These are phyloP conservation scores for Emydocephalus ijimae DNA, from an alignment of 2,113 vertebrate species.

Conservation along the genomic window DNA sequence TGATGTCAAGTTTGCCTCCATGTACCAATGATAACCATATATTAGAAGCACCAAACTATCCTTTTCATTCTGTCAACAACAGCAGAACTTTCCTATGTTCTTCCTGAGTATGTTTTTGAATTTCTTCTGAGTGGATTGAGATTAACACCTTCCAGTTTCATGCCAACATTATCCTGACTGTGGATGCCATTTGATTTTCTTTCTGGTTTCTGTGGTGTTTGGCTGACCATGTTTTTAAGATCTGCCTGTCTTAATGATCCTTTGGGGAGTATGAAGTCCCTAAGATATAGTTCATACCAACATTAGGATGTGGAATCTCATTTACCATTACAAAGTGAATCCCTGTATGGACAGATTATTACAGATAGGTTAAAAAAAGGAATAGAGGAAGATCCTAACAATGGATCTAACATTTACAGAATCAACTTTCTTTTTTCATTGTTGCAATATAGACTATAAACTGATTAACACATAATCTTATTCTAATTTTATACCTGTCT, in stretches of 20 bases:
- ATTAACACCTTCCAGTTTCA: background rate
- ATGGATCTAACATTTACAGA: background rate
- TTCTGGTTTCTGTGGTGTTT: background rate
- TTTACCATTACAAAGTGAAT: background rate
- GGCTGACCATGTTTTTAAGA: background rate
- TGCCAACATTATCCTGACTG: background rate
- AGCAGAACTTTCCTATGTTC: background rate
- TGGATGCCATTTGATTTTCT: background rate
- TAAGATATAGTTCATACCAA: background rate
- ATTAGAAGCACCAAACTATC: background rate
- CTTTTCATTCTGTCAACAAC: background rate
- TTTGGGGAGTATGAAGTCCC: background rate
- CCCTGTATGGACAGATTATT: background rate
- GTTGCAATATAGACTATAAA: background rate
- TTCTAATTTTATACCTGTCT: background rate
- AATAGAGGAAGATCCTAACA: background rate
- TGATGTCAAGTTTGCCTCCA: background rate
- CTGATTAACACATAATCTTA: background rate
- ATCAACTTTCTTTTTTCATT: background rate
- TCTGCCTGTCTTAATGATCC: background rate
- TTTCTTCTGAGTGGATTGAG: background rate
- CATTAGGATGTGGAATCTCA: background rate
- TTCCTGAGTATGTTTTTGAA: background rate
- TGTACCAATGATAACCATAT: background rate
- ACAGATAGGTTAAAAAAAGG: background rate